phyloP scores from a whole-genome alignment of 2,797 vertebrate genomes.

The Amphiprion clarkii region DNA sequence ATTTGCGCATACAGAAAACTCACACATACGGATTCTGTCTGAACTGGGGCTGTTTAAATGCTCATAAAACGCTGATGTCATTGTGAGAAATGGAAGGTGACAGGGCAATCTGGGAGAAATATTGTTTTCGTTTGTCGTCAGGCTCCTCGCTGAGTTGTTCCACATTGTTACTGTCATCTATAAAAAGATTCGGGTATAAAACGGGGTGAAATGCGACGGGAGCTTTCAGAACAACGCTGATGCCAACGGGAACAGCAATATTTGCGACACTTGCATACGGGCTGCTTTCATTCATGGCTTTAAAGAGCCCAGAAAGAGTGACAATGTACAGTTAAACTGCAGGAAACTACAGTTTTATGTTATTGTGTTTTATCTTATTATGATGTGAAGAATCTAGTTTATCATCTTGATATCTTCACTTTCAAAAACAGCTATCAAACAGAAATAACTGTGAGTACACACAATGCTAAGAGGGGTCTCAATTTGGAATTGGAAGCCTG shows the following conservation, averaged over 20 bases:
- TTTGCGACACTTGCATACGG: slow-evolving; percentile 5
- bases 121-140: slow-evolving; percentile 42
- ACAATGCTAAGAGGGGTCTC: not conserved
- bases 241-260: slow-evolving; percentile 9
- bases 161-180: slow-evolving; percentile 54
- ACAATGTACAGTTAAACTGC: not conserved
- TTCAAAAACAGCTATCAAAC: not conserved
- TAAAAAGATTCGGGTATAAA: slow-evolving; percentile 44
- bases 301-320: not conserved
- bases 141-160: slow-evolving; percentile 32
- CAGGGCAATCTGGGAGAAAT: slow-evolving; percentile 47
- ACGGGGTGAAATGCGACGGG: slow-evolving; percentile 33
- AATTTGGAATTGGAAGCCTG: not conserved
- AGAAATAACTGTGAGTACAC: not conserved
- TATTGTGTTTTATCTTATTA: not conserved
- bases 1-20: not conserved
- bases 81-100: slow-evolving; percentile 54
- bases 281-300: slow-evolving; percentile 22
- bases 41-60: slow-evolving; percentile 28
- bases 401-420: slow-evolving; percentile 2
- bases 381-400: not conserved
- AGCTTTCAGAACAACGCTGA: slow-evolving; percentile 23
- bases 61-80: slow-evolving; percentile 47
- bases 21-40: not conserved
- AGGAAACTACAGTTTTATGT: slow-evolving; percentile 1